Evolutionary conservation across 2,113 vertebrate genomes (phyloP).

Genomic region (Microcebus griseorufus): DNA sequence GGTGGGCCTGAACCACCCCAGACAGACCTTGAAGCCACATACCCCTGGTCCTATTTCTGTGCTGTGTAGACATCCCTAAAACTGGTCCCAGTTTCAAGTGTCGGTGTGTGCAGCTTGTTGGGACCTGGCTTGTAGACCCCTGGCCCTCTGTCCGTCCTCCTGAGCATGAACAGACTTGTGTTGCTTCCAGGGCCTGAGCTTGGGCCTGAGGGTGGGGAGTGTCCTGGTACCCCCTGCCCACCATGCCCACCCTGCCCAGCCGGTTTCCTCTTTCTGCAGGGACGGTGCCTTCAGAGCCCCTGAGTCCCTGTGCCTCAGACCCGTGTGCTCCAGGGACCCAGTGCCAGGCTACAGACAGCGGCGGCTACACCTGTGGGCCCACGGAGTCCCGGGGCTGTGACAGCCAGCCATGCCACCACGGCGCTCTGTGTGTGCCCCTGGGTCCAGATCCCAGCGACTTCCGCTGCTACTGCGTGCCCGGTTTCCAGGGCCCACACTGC

Average conservation of each 20-base stretch:
- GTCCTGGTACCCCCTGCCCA: neutral
- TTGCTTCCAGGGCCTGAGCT: neutral
- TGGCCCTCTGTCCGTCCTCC: neutral
- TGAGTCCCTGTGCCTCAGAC: slow-evolving; percentile 85
- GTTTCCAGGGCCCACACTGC: slow-evolving; percentile 95
- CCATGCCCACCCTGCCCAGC: neutral
- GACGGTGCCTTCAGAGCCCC: slow-evolving; percentile 80
- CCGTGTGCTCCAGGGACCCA: slow-evolving; percentile 89
- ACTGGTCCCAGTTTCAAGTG: fast-evolving
- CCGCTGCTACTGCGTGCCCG: slow-evolving; percentile 96
- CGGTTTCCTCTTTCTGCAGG: slow-evolving; percentile 76
- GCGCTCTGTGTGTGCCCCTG: slow-evolving; percentile 92
- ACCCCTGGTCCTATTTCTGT: neutral
- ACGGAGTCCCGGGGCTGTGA: slow-evolving; percentile 82
- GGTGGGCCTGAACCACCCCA: neutral
- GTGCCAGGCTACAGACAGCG: slow-evolving; percentile 82
- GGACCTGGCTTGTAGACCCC: neutral
- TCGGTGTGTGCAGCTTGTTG: neutral
- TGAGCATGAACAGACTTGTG: too few species aligned
- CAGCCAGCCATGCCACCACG: slow-evolving; percentile 90
- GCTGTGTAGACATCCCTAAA: neutral
- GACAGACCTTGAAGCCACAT: neutral
- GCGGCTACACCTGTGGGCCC: slow-evolving; percentile 87
- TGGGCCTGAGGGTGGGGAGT: neutral
- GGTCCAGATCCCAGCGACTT: slow-evolving; percentile 81